Evolutionary conservation across 2,113 vertebrate genomes (phyloP).

Genomic region (Progne subis): DNA sequence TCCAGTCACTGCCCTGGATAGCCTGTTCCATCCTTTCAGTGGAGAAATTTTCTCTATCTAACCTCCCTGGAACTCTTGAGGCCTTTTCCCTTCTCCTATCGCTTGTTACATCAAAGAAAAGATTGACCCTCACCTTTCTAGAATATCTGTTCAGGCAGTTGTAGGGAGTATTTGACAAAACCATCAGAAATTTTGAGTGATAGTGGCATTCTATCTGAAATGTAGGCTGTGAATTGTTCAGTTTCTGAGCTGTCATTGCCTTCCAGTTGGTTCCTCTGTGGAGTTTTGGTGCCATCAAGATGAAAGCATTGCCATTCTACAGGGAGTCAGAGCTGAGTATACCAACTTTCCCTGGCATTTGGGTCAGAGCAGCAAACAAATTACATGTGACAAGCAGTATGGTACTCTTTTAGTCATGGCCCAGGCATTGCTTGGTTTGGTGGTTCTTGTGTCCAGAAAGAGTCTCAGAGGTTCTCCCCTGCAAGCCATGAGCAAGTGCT

Average conservation of each 20-base stretch:
- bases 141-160: neutral
- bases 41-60: neutral
- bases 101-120: neutral
- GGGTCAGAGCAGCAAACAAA: neutral
- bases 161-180: neutral
- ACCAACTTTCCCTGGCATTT: neutral
- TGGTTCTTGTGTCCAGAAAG: neutral
- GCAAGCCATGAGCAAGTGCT: fast-evolving
- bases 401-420: neutral
- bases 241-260: neutral
- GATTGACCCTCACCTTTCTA: neutral
- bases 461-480: neutral
- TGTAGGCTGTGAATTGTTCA: neutral
- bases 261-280: neutral
- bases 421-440: neutral
- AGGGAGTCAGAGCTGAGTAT: neutral
- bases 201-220: neutral
- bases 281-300: neutral
- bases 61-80: neutral
- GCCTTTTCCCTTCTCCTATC: neutral
- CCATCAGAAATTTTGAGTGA: neutral
- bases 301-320: neutral
- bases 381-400: fast-evolving
- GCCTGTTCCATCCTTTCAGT: neutral
- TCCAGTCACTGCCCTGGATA: neutral